These are phyloP conservation scores for Drosophila neonasuta DNA, from an alignment of 2,888 invertebrate species.

Conservation along the genomic window DNA sequence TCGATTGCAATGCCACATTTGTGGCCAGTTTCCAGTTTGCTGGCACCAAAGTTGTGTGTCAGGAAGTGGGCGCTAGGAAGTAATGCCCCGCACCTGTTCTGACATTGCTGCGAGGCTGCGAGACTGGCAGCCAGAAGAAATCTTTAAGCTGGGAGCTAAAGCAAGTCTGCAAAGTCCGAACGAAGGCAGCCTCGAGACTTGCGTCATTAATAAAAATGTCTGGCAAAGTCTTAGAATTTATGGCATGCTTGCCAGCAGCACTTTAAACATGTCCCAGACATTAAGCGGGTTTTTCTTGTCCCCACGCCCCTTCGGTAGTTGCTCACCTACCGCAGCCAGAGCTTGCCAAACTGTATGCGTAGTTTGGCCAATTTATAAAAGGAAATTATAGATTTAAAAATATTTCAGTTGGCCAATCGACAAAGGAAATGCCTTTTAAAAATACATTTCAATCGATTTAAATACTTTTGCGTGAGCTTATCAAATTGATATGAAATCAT, in stretches of 20 bases:
- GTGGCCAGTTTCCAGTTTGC: slow-evolving; percentile 23
- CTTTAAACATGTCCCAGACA: slow-evolving; percentile 68
- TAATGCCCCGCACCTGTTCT: slow-evolving; percentile 10
- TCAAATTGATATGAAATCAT: slow-evolving; percentile 3
- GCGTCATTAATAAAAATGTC: slow-evolving; percentile 78
- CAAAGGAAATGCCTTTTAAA: not conserved
- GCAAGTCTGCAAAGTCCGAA: slow-evolving; percentile 2
- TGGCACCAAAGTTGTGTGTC: slow-evolving; percentile 33
- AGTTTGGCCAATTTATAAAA: too few relatives aligned
- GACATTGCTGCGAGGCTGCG: slow-evolving; percentile 39
- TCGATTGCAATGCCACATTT: slow-evolving; percentile 39
- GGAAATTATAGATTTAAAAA: not conserved
- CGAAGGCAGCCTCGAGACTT: slow-evolving; percentile 25
- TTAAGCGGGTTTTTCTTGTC: slow-evolving; percentile 63
- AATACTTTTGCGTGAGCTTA: not conserved
- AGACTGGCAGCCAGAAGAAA: not conserved
- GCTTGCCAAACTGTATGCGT: slow-evolving; percentile 3
- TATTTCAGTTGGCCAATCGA: slow-evolving; percentile 9
- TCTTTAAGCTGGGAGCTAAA: not conserved
- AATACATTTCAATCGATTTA: not conserved
- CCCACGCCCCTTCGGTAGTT: not conserved
- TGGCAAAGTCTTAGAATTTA: slow-evolving; percentile 74
- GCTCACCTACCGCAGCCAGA: slow-evolving; percentile 8
- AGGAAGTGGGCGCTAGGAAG: slow-evolving; percentile 63
- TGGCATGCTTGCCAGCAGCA: slow-evolving; percentile 71